Base-by-base conservation (phyloP, 2,888 invertebrate genomes). In the Polydrusus pterygomalis region DNA sequence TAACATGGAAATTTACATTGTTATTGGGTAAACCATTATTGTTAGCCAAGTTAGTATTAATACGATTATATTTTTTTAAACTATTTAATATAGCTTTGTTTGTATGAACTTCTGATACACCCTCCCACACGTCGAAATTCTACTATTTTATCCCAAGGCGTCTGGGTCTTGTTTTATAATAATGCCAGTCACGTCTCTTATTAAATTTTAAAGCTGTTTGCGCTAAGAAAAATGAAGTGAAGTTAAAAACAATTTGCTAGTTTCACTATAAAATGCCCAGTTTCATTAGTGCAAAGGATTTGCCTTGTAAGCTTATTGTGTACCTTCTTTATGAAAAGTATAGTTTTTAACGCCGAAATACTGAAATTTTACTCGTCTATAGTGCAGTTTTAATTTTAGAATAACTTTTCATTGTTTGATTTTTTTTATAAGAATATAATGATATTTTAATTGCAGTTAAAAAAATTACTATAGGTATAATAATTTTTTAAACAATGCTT, bases 211-310 rank as follows among this genome's bases (percentile, higher is more conserved):
- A 58, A 34, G 58, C 58, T 6, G 15, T 58, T 9, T 15, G 15
- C 25, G 15, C 34, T 58, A 58, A 38, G 58, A 34, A 58, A 15
- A 34, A 58, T 58, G 8, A 58, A 38, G 34, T 10, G 13, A 8
- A 10, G 1, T 58, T 38, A 15, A 58, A 34, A 58, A 34, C 10
- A 58, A 58, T 34, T 58, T 34, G 34, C 34, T 3, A n/a, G 34
- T 34, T 0, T 30, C 30, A 6, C 30, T 51, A 51, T 49, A 20
- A 20, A 18, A 20, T 54, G 54, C 30, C 1, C 30, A 25, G 30
- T 54, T 54, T 54, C 30, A 54, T 54, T 54, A 54, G 6, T 30
- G 9, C 20, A 51, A 51, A 20, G 11, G 51, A 3, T 51, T 51
- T 10, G 1, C 11, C 13, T 9, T 20, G 7, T 18, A 51, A 20